Conservation (phyloP, 2,113 vertebrate genomes). For the Calypte anna region DNA sequence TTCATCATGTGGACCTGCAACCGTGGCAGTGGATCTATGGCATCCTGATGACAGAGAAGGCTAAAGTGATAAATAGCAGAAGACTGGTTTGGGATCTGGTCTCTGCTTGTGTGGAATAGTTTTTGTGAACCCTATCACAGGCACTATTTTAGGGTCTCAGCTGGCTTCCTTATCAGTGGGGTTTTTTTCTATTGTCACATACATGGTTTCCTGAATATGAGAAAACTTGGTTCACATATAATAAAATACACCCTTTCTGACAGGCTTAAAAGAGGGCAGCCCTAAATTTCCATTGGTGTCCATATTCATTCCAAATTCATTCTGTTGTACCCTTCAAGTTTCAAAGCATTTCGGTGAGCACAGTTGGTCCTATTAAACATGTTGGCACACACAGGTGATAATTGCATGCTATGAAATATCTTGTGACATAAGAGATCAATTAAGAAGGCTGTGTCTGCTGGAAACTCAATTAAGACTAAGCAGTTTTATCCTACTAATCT, state of each 20-base stretch:
- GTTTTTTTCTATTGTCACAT: background rate
- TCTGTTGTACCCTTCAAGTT: background rate
- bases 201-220: background rate
- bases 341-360: background rate
- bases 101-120: background rate
- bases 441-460: background rate
- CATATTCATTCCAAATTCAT: background rate
- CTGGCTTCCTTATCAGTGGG: background rate
- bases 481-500: constrained; percentile 25
- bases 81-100: background rate
- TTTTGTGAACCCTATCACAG: background rate
- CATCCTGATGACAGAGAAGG: background rate
- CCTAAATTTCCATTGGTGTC: background rate
- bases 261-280: background rate
- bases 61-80: background rate
- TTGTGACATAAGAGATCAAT: constrained; percentile 20
- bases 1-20: background rate
- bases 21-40: background rate
- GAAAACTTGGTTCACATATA: background rate
- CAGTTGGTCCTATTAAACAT: background rate
- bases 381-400: background rate
- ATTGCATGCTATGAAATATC: background rate
- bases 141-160: background rate
- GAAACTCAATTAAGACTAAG: constrained; percentile 17
- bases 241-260: background rate